A percentile compares a stretch with the other conserved stretches of the same genome.
Conservation (phyloP, 2,113 vertebrate species). For the Chloropsis cyanopogon region DNA sequence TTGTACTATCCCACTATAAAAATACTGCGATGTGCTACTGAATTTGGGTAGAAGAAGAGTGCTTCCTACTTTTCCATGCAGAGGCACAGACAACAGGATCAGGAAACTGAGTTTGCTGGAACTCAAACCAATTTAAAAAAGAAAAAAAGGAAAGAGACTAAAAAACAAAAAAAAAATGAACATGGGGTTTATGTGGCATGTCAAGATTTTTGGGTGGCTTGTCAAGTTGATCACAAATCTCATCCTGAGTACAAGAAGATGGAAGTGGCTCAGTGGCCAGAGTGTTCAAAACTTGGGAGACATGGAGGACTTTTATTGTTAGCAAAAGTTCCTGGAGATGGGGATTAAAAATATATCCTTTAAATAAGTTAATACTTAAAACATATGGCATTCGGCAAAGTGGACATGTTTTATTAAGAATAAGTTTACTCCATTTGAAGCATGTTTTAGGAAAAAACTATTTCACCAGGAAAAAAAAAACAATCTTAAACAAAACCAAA, state of each 20-base stretch:
- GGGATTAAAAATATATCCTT: background rate
- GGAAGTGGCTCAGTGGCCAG: background rate
- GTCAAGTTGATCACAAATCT: background rate
- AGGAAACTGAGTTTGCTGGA: background rate
- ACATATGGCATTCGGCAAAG: rapidly evolving
- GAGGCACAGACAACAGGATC: background rate
- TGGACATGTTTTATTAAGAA: rapidly evolving
- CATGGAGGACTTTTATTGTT: background rate
- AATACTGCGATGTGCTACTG: background rate
- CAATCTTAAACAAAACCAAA: background rate
- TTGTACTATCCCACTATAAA: background rate
- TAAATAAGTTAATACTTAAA: background rate
- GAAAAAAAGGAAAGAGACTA: rapidly evolving
- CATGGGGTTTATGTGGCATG: background rate
- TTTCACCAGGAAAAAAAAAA: background rate
- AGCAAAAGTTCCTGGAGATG: background rate
- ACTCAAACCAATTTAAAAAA: background rate
- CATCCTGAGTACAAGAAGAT: background rate
- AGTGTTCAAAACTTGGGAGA: background rate
- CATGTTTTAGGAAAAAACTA: background rate
- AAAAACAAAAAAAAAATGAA: no score
- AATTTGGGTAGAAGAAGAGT: background rate
- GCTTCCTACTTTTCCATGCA: background rate
- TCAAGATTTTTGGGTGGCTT: background rate
- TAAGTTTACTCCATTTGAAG: rapidly evolving